Conservation (phyloP, 2,113 vertebrate genomes). For the Xenotilapia leptura region DNA sequence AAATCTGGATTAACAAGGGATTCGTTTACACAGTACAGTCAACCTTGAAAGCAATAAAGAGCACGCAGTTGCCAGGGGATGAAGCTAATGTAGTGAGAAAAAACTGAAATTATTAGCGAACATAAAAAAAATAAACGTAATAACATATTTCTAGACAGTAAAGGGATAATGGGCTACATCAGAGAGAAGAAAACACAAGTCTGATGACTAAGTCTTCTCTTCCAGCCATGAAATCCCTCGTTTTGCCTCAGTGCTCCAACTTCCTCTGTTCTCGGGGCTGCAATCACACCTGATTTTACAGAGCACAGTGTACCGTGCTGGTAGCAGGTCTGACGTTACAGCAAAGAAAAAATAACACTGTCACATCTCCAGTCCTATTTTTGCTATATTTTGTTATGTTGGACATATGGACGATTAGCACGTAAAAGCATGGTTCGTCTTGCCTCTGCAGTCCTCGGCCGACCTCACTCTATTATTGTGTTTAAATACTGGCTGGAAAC, state of each 20-base stretch:
- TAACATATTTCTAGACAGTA: background rate
- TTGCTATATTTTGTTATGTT: background rate
- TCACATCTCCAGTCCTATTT: conserved; percentile 8
- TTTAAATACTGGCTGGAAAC: background rate
- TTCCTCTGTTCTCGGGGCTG: conserved; percentile 14
- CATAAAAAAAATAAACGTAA: background rate
- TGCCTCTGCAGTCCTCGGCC: background rate
- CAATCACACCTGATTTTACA: conserved; percentile 41
- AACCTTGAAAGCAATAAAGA: background rate
- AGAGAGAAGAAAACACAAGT: background rate
- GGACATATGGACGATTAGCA: background rate
- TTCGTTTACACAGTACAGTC: background rate
- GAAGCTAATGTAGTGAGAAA: background rate
- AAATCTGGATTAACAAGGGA: conserved; percentile 21
- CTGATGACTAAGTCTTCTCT: background rate
- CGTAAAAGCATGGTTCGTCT: background rate
- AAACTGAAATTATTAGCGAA: background rate
- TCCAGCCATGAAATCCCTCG: background rate
- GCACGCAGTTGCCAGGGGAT: background rate
- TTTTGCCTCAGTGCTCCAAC: background rate
- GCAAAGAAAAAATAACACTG: conserved; percentile 34
- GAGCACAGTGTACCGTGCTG: conserved; percentile 65
- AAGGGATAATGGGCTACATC: background rate
- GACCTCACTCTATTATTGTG: background rate
- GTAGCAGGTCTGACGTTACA: conserved; percentile 62